Base-by-base conservation (phyloP, 2,888 invertebrate species). In the Xestia rhomboidea region DNA sequence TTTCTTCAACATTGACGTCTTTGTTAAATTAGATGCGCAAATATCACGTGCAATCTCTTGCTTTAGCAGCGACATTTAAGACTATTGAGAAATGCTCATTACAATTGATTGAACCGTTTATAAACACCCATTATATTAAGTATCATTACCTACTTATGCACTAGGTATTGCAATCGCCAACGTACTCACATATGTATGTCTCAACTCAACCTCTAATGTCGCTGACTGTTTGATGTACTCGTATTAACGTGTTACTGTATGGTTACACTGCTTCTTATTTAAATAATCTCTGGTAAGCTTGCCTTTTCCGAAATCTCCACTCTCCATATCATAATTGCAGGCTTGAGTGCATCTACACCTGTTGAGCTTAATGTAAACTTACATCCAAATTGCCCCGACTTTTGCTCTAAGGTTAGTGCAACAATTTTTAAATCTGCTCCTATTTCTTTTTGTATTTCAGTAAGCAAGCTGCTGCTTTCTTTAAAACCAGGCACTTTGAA, bases 51-150 rank as follows among this genome's bases (percentile, higher is more conserved):
- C 72, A 76, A 82, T 77, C 69, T 77, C 68, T 85, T 73, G 78
- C 83, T 66, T 70, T 85, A 64, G 38, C 34, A 62, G 44, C 41
- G 69, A 76, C 82, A 85, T 82, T 76, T 62, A 67, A 85, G 46
- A 69, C 73, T 57, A 64, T 74, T 80, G 66, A 72, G 72, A 73
- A 76, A 77, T 87, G 41, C 68, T 85, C 87, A 85, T 85, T 85
- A 87, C 68, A 81, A 87, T 87, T 87, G 84, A 85, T 85, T 77
- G 64, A 60, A 66, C 73, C 60, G 82, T 84, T 84, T 87, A 75
- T 69, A 80, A 84, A 70, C 75, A 73, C 67, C 69, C 71, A 87
- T 84, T 87, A 85, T 73, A 76, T 73, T 84, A 87, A 87, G 77
- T 84, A 67, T 77, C 77, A 77, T 87, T 85, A 84, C 85, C 81